Conservation (phyloP, 35 echinoderm and acorn worm genomes). For the Strongylocentrotus purpuratus region DNA sequence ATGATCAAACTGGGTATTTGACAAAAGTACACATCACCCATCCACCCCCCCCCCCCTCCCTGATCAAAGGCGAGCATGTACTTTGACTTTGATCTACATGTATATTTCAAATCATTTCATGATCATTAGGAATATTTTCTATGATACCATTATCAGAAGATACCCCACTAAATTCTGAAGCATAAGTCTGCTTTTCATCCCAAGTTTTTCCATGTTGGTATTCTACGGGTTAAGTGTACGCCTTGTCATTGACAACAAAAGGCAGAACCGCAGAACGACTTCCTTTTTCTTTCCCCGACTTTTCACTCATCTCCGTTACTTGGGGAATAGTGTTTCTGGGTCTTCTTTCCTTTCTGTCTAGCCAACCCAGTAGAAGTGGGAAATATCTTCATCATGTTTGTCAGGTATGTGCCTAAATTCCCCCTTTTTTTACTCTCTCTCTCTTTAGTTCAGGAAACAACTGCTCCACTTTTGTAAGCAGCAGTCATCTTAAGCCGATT, state of each 20-base stretch:
- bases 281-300: neutral
- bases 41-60: neutral
- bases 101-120: no score
- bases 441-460: neutral
- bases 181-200: no score
- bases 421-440: neutral
- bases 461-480: neutral
- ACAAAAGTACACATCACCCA: no score
- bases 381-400: neutral
- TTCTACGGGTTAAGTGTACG: no score
- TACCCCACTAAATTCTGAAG: no score
- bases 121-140: no score
- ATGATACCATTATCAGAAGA: no score
- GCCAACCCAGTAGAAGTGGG: neutral
- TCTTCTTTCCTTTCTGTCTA: neutral
- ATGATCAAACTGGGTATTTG: no score
- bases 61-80: no score
- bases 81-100: no score
- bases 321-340: neutral
- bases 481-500: neutral
- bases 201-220: no score
- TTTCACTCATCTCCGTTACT: neutral
- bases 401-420: neutral
- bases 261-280: neutral
- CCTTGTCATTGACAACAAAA: no score